phyloP scores from a whole-genome alignment of 2,888 invertebrate genomes.

The Tipula unca region DNA sequence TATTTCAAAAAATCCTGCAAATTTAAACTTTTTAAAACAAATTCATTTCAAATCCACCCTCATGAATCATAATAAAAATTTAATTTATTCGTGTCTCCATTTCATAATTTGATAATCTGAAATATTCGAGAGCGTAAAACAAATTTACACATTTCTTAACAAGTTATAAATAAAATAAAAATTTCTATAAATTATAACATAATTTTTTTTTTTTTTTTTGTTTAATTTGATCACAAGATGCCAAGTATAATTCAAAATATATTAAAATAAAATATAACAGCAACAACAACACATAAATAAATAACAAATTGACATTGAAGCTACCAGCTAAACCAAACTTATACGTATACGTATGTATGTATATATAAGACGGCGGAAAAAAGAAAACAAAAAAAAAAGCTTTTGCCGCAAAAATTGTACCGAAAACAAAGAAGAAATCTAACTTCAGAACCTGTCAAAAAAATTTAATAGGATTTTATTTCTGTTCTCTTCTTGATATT shows the following conservation, averaged over 20 bases:
- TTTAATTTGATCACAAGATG: slow-evolving; percentile 14
- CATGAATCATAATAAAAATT: background rate
- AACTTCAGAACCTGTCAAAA: slow-evolving; percentile 3
- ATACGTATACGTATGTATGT: too few species aligned
- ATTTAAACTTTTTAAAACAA: background rate
- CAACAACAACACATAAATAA: background rate
- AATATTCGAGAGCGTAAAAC: background rate
- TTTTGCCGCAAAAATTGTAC: background rate
- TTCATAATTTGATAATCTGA: background rate
- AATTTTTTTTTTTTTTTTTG: background rate
- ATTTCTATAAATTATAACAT: background rate
- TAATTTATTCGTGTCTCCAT: background rate
- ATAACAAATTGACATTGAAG: slow-evolving; percentile 14
- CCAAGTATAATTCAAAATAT: slow-evolving; percentile 8
- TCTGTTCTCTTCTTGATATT: background rate
- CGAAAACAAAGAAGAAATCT: background rate
- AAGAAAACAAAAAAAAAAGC: background rate
- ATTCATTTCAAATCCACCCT: background rate
- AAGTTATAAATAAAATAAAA: background rate
- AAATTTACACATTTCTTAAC: background rate
- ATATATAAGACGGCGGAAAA: too few species aligned
- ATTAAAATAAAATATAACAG: background rate
- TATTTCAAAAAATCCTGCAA: too few species aligned
- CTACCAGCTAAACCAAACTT: background rate
- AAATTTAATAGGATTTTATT: slow-evolving; percentile 14